phyloP scores from a whole-genome alignment of 1,140 invertebrate genomes.

The Drosophila erecta region DNA sequence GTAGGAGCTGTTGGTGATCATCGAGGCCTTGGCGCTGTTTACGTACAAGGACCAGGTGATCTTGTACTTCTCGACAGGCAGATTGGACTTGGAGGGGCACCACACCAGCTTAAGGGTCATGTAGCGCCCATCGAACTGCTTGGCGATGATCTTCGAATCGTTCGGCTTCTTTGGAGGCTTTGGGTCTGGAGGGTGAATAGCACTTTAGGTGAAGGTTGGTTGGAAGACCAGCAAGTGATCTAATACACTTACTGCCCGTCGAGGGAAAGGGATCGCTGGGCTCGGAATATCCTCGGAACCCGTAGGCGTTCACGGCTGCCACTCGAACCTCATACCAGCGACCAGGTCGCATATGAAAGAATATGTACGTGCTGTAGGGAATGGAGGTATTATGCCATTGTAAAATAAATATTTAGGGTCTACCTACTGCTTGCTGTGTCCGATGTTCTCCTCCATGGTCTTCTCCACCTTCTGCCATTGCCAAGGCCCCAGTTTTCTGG shows the following conservation, averaged over 20 bases:
- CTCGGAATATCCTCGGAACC: slow-evolving; percentile 89
- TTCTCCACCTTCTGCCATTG: slow-evolving; percentile 82
- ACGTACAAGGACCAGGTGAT: slow-evolving; percentile 80
- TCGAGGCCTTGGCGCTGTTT: slow-evolving; percentile 55
- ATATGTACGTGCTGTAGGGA: slow-evolving; percentile 84
- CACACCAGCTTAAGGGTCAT: slow-evolving; percentile 86
- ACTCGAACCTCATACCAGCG: slow-evolving; percentile 92
- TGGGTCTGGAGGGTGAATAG: slow-evolving; percentile 85
- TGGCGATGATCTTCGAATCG: slow-evolving; percentile 87
- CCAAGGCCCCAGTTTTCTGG: slow-evolving; percentile 86
- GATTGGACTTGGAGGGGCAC: slow-evolving; percentile 88
- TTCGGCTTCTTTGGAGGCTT: slow-evolving; percentile 88
- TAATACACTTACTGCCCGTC: slow-evolving; percentile 83
- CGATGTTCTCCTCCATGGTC: slow-evolving; percentile 65
- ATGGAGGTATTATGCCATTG: not conserved
- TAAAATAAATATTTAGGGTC: not conserved
- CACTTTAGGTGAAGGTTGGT: not conserved
- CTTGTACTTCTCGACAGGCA: slow-evolving; percentile 86
- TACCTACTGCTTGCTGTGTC: slow-evolving; percentile 63
- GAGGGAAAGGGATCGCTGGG: slow-evolving; percentile 88
- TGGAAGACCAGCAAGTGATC: not conserved
- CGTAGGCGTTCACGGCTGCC: slow-evolving; percentile 89
- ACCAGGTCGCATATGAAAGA: slow-evolving; percentile 88
- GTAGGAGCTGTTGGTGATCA: slow-evolving; percentile 59
- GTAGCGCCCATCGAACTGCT: slow-evolving; percentile 86